These are phyloP conservation scores for Brachionus plicatilis DNA, from an alignment of 1,140 invertebrate genomes.

Conservation along the genomic window DNA sequence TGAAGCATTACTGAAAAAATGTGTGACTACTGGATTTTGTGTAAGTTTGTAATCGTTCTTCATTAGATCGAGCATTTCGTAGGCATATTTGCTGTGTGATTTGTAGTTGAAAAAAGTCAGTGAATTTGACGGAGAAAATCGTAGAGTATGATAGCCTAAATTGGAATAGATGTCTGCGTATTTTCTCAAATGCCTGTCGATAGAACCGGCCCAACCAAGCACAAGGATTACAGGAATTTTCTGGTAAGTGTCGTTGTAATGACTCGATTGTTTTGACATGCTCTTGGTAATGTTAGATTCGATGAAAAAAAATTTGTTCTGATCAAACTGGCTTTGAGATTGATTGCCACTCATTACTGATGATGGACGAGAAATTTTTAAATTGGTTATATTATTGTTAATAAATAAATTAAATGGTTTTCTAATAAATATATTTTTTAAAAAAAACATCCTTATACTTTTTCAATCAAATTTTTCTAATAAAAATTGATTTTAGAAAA, in stretches of 20 bases:
- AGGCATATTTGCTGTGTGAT: background rate
- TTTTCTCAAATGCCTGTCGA: slow-evolving; percentile 13
- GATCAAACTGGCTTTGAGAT: background rate
- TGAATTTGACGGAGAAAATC: slow-evolving; percentile 31
- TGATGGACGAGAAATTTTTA: background rate
- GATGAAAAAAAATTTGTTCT: background rate
- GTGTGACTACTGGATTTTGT: background rate
- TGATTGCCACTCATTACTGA: background rate
- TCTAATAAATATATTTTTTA: background rate
- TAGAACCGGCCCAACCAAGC: background rate
- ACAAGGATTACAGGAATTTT: slow-evolving; percentile 24
- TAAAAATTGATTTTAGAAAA: too few relatives aligned
- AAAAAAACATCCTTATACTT: background rate
- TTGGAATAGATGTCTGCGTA: background rate
- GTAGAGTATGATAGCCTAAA: slow-evolving; percentile 17
- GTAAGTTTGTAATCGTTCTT: background rate
- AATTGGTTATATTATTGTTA: background rate
- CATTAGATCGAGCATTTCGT: background rate
- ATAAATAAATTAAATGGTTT: background rate
- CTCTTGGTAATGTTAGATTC: background rate
- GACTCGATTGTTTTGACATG: background rate
- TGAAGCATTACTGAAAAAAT: slow-evolving; percentile 26
- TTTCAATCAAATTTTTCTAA: too few relatives aligned
- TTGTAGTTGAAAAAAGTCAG: slow-evolving; percentile 5
- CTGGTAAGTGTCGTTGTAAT: background rate